Conservation (phyloP, 2,113 vertebrate genomes). For the Cepphus grylle region DNA sequence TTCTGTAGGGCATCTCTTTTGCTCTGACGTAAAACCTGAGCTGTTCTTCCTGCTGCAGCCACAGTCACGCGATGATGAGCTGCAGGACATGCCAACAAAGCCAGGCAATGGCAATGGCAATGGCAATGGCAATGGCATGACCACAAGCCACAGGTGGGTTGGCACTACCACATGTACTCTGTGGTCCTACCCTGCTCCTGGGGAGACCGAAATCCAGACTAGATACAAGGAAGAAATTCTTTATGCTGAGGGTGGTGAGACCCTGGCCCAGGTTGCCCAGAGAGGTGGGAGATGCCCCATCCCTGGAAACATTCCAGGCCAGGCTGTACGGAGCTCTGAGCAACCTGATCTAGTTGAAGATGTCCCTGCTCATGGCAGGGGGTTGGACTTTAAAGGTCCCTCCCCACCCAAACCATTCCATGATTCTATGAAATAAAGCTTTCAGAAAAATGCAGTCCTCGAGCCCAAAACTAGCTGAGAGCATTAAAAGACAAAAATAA, state of each 20-base stretch:
- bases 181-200: not conserved
- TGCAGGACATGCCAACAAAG: not conserved
- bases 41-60: not conserved
- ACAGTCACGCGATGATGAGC: fast-evolving
- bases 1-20: not conserved
- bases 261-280: not conserved
- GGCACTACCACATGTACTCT: not conserved
- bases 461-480: not conserved
- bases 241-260: not conserved
- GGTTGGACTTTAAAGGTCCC: not conserved
- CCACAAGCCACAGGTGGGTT: not conserved
- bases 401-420: not conserved
- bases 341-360: not conserved
- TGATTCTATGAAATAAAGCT: not conserved
- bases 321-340: not conserved
- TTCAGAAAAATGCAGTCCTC: not conserved
- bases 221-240: not conserved
- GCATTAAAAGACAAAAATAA: not conserved
- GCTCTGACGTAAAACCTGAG: not conserved
- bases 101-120: fast-evolving
- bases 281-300: not conserved
- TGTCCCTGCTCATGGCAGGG: not conserved
- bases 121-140: fast-evolving
- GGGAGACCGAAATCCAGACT: not conserved
- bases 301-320: not conserved